Evolutionary conservation across 1,140 invertebrate genomes (phyloP), one percentile per base, ranked within the genome.

Genomic region (Drosophila aff.): DNA sequence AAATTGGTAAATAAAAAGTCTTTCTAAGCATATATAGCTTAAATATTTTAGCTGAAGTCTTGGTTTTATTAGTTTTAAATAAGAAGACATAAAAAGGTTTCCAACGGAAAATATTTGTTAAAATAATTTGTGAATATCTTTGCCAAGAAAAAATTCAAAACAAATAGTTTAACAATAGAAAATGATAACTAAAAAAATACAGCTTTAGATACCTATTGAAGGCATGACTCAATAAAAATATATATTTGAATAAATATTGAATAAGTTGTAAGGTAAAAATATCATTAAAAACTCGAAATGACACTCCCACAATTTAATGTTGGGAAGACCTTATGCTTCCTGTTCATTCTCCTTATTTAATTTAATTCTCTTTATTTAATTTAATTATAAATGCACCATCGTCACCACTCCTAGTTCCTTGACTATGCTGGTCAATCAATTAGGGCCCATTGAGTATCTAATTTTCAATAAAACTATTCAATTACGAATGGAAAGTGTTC

Each of bases 401-500:
- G 2, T 11, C 43, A 18, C 53, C 40, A 55, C 64, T 46, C 23
- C 23, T 28, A 43, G 31, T 28, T 49, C 11, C 28, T 65, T 6
- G 23, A 31, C 44, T 21, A 67, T 60, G 36, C 23, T 15, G 53
- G 44, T 13, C 31, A 44, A 73, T 61, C 74, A 82, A 82, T 82
- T 82, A 82, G 53, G 41, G 13, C 9, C 52, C 68, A 83, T 87
- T 87, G 76, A 82, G 65, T 58, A 41, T 23, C 62, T 67, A 85
- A 85, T 79, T 61, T 38, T 47, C 49, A 81, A 76, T 74, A 38
- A 49, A 74, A 81, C 68, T 66, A 74, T 77, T 80, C 77, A 80
- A 87, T 89, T 76, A 86, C 64, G 66, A 44, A 74, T 43, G 62
- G 77, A 63, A 44, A 82, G 75, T 76, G 78, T 89, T 89, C 84